Evolutionary conservation across 2,888 invertebrate species (phyloP).

Genomic region (Branchipolynoe longqiensis): DNA sequence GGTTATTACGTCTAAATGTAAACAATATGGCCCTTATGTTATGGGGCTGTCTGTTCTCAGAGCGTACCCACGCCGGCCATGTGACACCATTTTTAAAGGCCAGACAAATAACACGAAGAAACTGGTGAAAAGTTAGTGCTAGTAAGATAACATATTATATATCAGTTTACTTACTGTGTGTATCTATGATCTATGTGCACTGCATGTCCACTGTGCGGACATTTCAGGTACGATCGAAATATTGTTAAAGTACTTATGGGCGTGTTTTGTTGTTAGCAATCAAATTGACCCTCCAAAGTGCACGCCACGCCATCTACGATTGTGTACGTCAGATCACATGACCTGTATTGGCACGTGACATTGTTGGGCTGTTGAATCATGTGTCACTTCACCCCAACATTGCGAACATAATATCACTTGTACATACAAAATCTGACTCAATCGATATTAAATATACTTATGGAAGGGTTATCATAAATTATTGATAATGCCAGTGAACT

Average conservation of each 20-base stretch:
- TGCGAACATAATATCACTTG: no score
- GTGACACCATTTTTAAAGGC: slow-evolving; percentile 47
- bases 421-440: not conserved
- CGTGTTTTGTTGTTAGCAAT: not conserved
- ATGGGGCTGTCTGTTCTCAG: no score
- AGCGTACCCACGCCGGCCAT: slow-evolving; percentile 3
- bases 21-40: no score
- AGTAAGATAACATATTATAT: not conserved
- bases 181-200: not conserved
- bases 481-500: no score
- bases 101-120: slow-evolving; percentile 4
- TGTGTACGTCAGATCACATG: slow-evolving; percentile 52
- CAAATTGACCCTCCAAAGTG: not conserved
- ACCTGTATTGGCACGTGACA: slow-evolving; percentile 8
- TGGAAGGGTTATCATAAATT: not conserved
- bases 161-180: not conserved
- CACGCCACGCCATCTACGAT: slow-evolving; percentile 27
- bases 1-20: no score
- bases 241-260: no score
- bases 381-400: no score
- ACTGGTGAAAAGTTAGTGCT: not conserved
- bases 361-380: slow-evolving; percentile 22
- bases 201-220: not conserved
- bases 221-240: not conserved
- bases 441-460: not conserved